Percentiles rank a stretch among this genome's conserved stretches.
Conservation (phyloP, 2,797 vertebrate species). For the Esox lucius region DNA sequence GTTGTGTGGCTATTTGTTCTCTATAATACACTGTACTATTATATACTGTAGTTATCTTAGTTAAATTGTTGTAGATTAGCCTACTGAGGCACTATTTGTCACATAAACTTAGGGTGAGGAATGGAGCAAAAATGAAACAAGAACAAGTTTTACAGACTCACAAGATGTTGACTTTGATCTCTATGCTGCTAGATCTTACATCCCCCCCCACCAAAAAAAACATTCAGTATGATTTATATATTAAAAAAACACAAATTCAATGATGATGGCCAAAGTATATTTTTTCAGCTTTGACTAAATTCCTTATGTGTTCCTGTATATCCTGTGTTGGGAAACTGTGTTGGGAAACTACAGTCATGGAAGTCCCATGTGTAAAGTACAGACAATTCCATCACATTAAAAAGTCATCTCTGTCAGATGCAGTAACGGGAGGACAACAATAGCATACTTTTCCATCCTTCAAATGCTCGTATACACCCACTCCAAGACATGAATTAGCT, state of each 20-base stretch:
- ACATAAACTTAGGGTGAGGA: constrained; percentile 46
- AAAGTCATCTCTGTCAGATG: constrained; percentile 69
- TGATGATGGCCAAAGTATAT: constrained; percentile 30
- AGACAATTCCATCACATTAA: constrained; percentile 61
- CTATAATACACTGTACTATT: too few species aligned
- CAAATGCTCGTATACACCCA: constrained; percentile 53
- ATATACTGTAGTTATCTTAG: too few species aligned
- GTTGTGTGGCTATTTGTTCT: too few species aligned
- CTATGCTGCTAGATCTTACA: constrained; percentile 31
- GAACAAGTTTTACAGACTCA: not conserved
- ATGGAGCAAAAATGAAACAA: not conserved
- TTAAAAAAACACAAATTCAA: constrained; percentile 43
- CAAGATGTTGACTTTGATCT: constrained; percentile 21
- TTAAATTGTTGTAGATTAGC: not conserved
- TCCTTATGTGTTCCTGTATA: constrained; percentile 34
- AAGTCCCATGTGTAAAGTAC: constrained; percentile 45
- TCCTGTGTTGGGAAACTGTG: constrained; percentile 54
- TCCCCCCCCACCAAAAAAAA: constrained; percentile 27
- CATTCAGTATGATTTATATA: constrained; percentile 21
- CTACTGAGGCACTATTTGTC: constrained; percentile 2
- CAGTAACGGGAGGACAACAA: constrained; percentile 62
- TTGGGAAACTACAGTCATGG: constrained; percentile 54
- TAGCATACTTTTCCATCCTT: constrained; percentile 51
- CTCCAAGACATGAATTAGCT: constrained; percentile 19
- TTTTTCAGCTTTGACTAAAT: constrained; percentile 50